A percentile compares a stretch with the other conserved stretches of the same genome.
phyloP scores from a whole-genome alignment of 2,797 vertebrate species.

The Triplophysa yarkandensis region DNA sequence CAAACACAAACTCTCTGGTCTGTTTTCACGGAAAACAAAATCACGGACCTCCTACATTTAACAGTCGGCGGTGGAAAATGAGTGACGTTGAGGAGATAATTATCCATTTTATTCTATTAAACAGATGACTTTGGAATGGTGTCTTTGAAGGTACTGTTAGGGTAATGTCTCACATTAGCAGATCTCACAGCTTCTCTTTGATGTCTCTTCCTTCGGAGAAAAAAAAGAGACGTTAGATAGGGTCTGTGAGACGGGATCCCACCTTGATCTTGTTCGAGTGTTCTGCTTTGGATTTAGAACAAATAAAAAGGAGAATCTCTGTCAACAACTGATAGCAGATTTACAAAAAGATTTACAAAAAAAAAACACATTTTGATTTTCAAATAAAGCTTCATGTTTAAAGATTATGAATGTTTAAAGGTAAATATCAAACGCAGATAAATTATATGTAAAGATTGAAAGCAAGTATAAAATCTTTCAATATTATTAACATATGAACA shows the following conservation, averaged over 20 bases:
- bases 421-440: no score
- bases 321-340: slow-evolving; percentile 29
- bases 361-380: no score
- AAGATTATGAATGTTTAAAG: no score
- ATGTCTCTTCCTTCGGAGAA: slow-evolving; percentile 28
- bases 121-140: slow-evolving; percentile 37
- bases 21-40: no score
- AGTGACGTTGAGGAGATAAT: slow-evolving; percentile 16
- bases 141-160: slow-evolving; percentile 37
- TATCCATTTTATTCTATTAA: slow-evolving; percentile 43
- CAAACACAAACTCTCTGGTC: neutral
- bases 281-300: slow-evolving; percentile 24
- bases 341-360: neutral
- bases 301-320: slow-evolving; percentile 12
- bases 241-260: slow-evolving; percentile 2
- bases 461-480: no score
- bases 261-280: slow-evolving; percentile 46
- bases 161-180: slow-evolving; percentile 42
- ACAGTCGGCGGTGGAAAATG: slow-evolving; percentile 8
- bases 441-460: no score
- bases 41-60: neutral
- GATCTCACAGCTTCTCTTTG: slow-evolving; percentile 30
- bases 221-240: slow-evolving; percentile 11
- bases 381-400: no score
- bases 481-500: no score